A percentile compares a stretch with the other conserved stretches of the same genome.
phyloP scores from a whole-genome alignment of 2,888 invertebrate species.

The Andrena fulva region DNA sequence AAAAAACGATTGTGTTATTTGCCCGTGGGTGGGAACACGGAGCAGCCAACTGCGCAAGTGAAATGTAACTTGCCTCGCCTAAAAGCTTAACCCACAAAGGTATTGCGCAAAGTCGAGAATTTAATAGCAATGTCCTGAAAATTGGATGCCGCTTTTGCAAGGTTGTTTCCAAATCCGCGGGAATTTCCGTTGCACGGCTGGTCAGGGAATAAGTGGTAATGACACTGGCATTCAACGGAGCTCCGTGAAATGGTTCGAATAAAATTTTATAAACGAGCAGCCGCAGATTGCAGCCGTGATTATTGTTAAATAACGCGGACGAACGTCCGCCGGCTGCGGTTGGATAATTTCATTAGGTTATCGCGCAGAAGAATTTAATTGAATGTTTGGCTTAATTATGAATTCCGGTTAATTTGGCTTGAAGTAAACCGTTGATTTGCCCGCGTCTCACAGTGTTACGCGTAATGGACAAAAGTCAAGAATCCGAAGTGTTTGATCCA shows the following conservation, averaged over 20 bases:
- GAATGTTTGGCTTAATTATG: conserved; percentile 18
- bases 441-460: no score
- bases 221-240: conserved; percentile 14
- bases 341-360: conserved; percentile 29
- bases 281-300: not conserved
- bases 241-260: conserved; percentile 15
- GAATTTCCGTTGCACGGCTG: conserved; percentile 4
- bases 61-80: not conserved
- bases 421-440: not conserved
- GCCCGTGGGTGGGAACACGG: not conserved
- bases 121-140: not conserved
- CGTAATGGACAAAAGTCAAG: no score
- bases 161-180: conserved; percentile 6
- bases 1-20: not conserved
- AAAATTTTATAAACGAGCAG: conserved; percentile 24
- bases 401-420: conserved; percentile 6
- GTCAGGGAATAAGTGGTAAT: conserved; percentile 23
- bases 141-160: not conserved
- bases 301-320: conserved; percentile 32
- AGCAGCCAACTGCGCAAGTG: not conserved
- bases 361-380: conserved; percentile 20
- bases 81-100: not conserved
- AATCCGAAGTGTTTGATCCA: no score
- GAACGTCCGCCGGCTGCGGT: not conserved
- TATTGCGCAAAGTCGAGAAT: not conserved